Conservation (phyloP, 2,113 vertebrate genomes). For the Cettia cetti region DNA sequence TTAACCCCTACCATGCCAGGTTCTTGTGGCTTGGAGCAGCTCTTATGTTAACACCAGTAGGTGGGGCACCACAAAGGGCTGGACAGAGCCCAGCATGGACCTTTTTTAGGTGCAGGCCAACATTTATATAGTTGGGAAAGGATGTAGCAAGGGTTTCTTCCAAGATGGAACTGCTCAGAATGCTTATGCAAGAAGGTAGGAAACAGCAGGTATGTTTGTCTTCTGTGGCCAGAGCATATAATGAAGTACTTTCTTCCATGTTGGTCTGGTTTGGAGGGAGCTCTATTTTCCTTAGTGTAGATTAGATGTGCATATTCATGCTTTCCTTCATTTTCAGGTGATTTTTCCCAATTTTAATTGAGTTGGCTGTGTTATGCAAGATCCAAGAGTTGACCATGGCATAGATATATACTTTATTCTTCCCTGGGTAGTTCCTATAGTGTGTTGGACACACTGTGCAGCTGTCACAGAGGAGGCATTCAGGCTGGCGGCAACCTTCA, state of each 20-base stretch:
- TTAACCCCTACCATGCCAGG: slow-evolving; percentile 76
- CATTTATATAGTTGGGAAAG: neutral
- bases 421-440: neutral
- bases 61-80: neutral
- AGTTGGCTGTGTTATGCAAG: neutral
- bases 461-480: neutral
- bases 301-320: neutral
- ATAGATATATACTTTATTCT: neutral
- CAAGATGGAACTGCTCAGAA: neutral
- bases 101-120: neutral
- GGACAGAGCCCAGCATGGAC: neutral
- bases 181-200: neutral
- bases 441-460: fast-evolving
- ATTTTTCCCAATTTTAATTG: neutral
- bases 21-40: neutral
- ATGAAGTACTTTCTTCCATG: neutral
- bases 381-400: neutral
- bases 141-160: neutral
- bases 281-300: neutral
- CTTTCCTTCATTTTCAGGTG: neutral
- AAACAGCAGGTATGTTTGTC: neutral
- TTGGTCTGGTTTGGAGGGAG: neutral
- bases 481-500: neutral
- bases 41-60: neutral
- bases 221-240: neutral